Conservation (phyloP, 2,797 vertebrate species). For the Amniataba percoides region DNA sequence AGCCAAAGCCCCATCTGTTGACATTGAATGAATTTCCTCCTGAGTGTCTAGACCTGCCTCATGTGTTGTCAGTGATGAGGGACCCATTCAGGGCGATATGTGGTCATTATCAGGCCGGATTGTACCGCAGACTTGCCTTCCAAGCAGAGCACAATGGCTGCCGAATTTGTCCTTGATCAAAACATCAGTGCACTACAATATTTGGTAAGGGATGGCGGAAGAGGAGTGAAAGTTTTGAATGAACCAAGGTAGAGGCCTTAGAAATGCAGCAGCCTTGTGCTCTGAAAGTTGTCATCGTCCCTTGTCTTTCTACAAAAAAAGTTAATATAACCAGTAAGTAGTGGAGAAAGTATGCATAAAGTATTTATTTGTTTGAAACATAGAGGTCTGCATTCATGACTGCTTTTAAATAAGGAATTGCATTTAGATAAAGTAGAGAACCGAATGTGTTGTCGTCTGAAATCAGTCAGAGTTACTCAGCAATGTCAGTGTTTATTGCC, state of each 20-base stretch:
- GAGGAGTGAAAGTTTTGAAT: neutral
- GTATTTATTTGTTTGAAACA: neutral
- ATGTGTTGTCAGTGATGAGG: neutral
- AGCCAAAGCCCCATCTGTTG: neutral
- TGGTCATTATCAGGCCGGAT: conserved; percentile 5
- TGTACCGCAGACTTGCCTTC: neutral
- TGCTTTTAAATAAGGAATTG: conserved; percentile 22
- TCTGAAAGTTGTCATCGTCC: neutral
- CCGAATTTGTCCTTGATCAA: neutral
- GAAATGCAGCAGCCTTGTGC: neutral
- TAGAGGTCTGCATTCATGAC: neutral
- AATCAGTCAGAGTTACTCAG: conserved; percentile 20
- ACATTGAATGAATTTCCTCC: conserved; percentile 4
- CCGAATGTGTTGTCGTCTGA: neutral
- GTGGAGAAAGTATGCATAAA: neutral
- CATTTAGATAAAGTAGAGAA: too few species aligned
- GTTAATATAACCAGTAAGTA: neutral
- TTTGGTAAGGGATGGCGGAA: neutral
- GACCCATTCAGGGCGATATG: conserved; percentile 7
- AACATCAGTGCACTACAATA: neutral
- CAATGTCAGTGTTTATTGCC: conserved; percentile 10
- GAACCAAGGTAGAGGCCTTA: neutral
- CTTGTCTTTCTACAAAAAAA: too few species aligned
- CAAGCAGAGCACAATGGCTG: conserved; percentile 6
- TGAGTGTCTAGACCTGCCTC: neutral